A percentile compares a stretch with the other conserved stretches of the same genome.
Evolutionary conservation across 2,797 vertebrate species (phyloP).

Genomic region (Mormyrops boulengeri): DNA sequence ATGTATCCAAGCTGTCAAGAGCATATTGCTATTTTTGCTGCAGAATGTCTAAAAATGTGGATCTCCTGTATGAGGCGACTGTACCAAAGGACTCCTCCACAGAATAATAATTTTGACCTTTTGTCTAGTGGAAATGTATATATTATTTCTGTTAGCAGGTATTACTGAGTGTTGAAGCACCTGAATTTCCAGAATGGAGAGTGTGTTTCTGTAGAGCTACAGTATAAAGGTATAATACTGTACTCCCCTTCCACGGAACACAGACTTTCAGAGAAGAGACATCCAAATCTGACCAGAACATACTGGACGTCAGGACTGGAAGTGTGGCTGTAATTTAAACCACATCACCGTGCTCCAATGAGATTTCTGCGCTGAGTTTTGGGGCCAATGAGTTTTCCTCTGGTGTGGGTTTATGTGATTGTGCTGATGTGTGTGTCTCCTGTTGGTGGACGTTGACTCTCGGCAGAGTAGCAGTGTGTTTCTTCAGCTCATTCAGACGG

Average conservation of each 20-base stretch:
- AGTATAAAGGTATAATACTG: background rate
- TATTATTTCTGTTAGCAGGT: background rate
- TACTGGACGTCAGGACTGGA: constrained; percentile 22
- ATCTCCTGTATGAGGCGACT: background rate
- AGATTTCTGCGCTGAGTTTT: background rate
- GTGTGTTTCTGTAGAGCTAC: background rate
- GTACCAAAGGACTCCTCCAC: background rate
- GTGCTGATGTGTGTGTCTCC: background rate
- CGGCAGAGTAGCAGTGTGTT: background rate
- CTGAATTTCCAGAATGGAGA: constrained; percentile 1
- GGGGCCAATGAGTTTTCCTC: constrained; percentile 17
- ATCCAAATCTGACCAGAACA: background rate
- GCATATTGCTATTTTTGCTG: background rate
- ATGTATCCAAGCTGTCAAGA: background rate
- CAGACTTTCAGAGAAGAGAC: background rate
- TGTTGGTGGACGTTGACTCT: background rate
- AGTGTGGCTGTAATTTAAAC: constrained; percentile 17
- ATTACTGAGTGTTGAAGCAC: background rate
- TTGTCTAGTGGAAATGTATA: background rate
- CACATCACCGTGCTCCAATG: constrained; percentile 23
- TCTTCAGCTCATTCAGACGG: background rate
- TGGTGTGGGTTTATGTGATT: background rate
- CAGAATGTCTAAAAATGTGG: background rate
- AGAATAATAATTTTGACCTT: background rate
- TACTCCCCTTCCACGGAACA: background rate